These are phyloP conservation scores for Clitarchus hookeri DNA, from an alignment of 2,888 invertebrate genomes.

Conservation along the genomic window DNA sequence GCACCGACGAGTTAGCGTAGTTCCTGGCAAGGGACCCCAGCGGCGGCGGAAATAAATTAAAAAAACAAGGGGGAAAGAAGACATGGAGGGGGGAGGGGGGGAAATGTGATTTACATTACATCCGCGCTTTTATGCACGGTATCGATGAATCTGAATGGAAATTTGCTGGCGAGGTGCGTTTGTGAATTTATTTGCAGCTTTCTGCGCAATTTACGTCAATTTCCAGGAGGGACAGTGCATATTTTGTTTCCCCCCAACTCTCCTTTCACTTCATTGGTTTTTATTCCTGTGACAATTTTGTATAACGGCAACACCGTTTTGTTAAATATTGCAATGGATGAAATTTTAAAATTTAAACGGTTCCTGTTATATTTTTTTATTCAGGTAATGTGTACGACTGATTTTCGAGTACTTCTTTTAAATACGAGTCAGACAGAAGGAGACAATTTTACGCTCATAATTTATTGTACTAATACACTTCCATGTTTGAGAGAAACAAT, in stretches of 20 bases:
- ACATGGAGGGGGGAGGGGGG: neutral
- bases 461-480: too few relatives aligned
- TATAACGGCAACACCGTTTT: neutral
- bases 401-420: too few relatives aligned
- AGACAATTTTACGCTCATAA: too few relatives aligned
- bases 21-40: neutral
- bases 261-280: neutral
- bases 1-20: too few relatives aligned
- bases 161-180: slow-evolving; percentile 3
- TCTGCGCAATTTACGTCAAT: neutral
- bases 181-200: slow-evolving; percentile 2
- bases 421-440: too few relatives aligned
- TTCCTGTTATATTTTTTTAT: neutral
- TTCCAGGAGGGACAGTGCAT: neutral
- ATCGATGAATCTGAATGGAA: neutral
- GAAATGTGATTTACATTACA: neutral
- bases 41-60: neutral
- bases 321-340: neutral
- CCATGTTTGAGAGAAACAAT: too few relatives aligned
- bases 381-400: too few relatives aligned
- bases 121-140: neutral
- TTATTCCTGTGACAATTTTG: neutral
- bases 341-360: neutral
- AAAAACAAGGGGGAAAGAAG: neutral
- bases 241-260: neutral